Base-by-base conservation (phyloP, 1,140 invertebrate species). In the Doryteuthis pealeii region DNA sequence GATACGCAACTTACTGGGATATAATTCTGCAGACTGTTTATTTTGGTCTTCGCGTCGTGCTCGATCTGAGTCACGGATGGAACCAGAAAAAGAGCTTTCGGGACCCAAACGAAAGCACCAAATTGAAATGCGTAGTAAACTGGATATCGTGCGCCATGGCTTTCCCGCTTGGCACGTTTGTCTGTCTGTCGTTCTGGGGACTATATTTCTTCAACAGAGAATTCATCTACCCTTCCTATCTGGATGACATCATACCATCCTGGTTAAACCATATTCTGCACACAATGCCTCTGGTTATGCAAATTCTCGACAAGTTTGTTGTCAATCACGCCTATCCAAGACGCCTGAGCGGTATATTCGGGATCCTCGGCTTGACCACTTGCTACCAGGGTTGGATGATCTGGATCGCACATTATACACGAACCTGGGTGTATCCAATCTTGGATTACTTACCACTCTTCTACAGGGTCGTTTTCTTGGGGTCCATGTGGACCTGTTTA, bases 211-310 rank as follows among this genome's bases (percentile, higher is more conserved):
- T 62, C 26, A 22, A 62, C 18, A 8, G 54, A 2, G 54, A 62
- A 22, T 62, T 62, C 22, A 62, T 62, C 18, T 62, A 62, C 26
- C 54, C 54, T n/a, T 62, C 54, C 54, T 62, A 62, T 62, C 54
- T 62, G 22, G 54, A 62, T 62, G 54, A 62, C 18, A 62, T 62
- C 26, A 62, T 62, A n/a, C 54, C 54, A 6, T 62, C 22, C 22
- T 62, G 54, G 54, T 18, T 62, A 22, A 62, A 62, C 54, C 54
- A 62, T 62, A 62, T 62, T 62, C 54, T 62, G 10, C 54, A 62
- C 26, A n/a, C 54, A 28, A 28, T 62, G 54, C 54, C 54, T 5
- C 6, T 62, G 6, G 54, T 62, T 5, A 8, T 62, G 18, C 54
- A 62, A 28, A n/a, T 22, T 5, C 26, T 62, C 5, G 54, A 62